Conservation (phyloP, 1,140 invertebrate species). For the Microplitis demolitor region DNA sequence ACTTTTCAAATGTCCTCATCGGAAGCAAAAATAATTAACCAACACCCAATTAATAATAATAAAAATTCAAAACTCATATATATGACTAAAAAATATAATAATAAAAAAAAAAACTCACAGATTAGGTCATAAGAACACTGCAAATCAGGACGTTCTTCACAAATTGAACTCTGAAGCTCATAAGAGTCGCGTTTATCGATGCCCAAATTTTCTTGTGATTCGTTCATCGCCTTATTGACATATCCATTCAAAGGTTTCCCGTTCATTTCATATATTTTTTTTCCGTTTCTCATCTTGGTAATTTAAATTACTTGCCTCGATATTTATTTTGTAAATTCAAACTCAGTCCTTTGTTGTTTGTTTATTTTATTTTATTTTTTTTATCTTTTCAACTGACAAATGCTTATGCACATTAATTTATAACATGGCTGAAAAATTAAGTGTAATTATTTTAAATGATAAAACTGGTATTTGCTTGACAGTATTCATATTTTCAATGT, state of each 20-base stretch:
- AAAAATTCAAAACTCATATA: neutral
- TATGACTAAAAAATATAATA: neutral
- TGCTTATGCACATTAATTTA: too few species aligned
- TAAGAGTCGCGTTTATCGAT: slow-evolving; percentile 28
- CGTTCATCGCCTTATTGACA: slow-evolving; percentile 53
- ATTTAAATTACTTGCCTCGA: neutral
- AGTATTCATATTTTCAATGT: too few species aligned
- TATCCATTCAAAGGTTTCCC: slow-evolving; percentile 43
- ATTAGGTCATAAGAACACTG: slow-evolving; percentile 61
- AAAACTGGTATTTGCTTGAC: too few species aligned
- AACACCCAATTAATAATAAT: slow-evolving; percentile 6
- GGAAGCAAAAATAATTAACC: slow-evolving; percentile 28
- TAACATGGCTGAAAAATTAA: too few species aligned
- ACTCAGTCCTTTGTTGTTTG: too few species aligned
- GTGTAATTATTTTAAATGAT: too few species aligned
- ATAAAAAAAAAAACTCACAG: slow-evolving; percentile 46
- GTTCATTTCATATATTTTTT: slow-evolving; percentile 19
- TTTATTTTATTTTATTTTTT: too few species aligned
- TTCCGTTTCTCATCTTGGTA: slow-evolving; percentile 39
- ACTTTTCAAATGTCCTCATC: slow-evolving; percentile 41
- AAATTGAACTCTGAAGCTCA: slow-evolving; percentile 28
- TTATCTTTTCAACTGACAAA: too few species aligned
- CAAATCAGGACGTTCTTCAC: slow-evolving; percentile 43
- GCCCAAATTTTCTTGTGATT: slow-evolving; percentile 46
- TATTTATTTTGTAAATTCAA: neutral